These are phyloP conservation scores for Prionailurus viverrinus DNA, from an alignment of 2,113 vertebrate genomes.

Conservation along the genomic window DNA sequence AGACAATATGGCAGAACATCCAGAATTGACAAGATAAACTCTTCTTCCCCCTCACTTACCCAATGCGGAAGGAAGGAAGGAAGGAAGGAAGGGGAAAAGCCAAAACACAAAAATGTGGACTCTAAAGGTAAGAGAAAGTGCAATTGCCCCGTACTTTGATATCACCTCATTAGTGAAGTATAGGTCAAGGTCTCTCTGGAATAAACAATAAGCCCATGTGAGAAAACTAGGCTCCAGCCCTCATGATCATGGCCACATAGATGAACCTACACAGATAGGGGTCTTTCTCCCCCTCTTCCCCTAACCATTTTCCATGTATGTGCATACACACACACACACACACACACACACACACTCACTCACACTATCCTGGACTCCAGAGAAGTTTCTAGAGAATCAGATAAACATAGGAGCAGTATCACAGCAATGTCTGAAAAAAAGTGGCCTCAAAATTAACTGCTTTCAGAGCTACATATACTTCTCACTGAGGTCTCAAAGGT, in stretches of 20 bases:
- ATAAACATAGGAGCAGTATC: not conserved
- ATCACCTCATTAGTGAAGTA: not conserved
- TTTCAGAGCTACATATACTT: not conserved
- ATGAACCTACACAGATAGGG: not conserved
- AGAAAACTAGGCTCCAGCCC: not conserved
- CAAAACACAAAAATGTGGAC: not conserved
- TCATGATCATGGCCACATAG: not conserved
- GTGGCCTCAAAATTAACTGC: not conserved
- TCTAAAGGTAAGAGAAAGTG: not conserved
- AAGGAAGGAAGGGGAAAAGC: not conserved
- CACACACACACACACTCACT: not conserved
- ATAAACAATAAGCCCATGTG: not conserved
- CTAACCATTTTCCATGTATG: fast-evolving
- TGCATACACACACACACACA: too few species aligned
- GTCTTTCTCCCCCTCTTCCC: too few species aligned
- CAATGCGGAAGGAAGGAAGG: not conserved
- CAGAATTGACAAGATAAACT: not conserved
- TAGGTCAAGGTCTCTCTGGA: not conserved
- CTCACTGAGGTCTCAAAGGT: not conserved
- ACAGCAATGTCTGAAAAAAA: not conserved
- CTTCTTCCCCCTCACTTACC: not conserved
- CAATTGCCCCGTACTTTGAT: not conserved
- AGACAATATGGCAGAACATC: not conserved
- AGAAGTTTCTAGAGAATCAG: not conserved
- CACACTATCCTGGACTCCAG: not conserved